Evolutionary conservation across 2,113 vertebrate genomes (phyloP).

Genomic region (Pelvicachromis taeniatus): DNA sequence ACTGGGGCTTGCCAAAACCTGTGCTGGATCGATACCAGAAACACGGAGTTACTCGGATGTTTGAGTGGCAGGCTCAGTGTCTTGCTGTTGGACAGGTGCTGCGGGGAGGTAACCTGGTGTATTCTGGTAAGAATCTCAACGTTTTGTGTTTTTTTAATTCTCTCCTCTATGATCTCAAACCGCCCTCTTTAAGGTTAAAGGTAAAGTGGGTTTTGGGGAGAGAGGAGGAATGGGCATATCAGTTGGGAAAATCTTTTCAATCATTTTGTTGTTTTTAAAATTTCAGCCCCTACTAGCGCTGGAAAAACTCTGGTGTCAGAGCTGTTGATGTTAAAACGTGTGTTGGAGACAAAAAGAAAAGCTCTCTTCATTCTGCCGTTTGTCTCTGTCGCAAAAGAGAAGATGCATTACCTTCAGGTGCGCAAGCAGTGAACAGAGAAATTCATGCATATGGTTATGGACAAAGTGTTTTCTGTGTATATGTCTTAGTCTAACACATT

Average conservation of each 20-base stretch:
- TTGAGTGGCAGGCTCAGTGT: slow-evolving; percentile 97
- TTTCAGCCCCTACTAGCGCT: slow-evolving; percentile 91
- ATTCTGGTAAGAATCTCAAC: slow-evolving; percentile 81
- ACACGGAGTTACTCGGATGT: slow-evolving; percentile 86
- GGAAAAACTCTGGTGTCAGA: slow-evolving; percentile 97
- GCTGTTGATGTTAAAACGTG: slow-evolving; percentile 89
- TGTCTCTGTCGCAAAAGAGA: slow-evolving; percentile 96
- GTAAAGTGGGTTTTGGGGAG: not conserved
- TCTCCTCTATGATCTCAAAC: not conserved
- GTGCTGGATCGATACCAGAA: slow-evolving; percentile 86
- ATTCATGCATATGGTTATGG: not conserved
- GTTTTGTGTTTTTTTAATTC: not conserved
- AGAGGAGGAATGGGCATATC: not conserved
- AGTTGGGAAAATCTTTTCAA: not conserved
- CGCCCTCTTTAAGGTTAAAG: not conserved
- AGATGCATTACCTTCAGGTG: slow-evolving; percentile 91
- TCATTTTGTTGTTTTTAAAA: not conserved
- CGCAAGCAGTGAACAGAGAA: not conserved
- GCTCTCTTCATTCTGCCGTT: slow-evolving; percentile 94
- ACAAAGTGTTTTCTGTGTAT: not conserved
- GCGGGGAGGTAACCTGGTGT: slow-evolving; percentile 90
- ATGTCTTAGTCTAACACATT: not conserved
- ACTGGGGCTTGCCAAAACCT: slow-evolving; percentile 87
- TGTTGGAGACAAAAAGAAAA: slow-evolving; percentile 89
- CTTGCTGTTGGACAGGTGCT: slow-evolving; percentile 85